These are phyloP conservation scores for Gymnocypris eckloni DNA, from an alignment of 2,797 vertebrate species.

Conservation along the genomic window DNA sequence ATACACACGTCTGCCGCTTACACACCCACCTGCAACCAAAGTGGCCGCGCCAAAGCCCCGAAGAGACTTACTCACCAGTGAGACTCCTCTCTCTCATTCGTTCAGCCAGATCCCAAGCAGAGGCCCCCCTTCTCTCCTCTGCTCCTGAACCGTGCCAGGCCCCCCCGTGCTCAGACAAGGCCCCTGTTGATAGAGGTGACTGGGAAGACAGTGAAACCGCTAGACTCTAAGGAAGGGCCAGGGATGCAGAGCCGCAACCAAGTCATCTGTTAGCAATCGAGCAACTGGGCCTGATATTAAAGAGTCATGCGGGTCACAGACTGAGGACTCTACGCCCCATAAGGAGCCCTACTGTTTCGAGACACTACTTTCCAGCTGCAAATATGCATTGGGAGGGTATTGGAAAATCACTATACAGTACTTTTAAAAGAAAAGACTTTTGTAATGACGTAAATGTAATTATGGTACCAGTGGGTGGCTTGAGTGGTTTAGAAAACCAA, in stretches of 20 bases:
- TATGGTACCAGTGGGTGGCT: conserved; percentile 17
- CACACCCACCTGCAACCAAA: conserved; percentile 75
- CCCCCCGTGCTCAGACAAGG: conserved; percentile 33
- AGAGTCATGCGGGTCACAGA: conserved; percentile 35
- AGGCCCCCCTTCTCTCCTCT: neutral
- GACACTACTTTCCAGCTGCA: conserved; percentile 35
- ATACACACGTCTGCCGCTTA: conserved; percentile 61
- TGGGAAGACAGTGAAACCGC: conserved; percentile 25
- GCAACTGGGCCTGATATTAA: conserved; percentile 32
- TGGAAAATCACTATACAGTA: conserved; percentile 29
- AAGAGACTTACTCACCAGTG: conserved; percentile 79
- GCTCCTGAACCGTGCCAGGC: conserved; percentile 9
- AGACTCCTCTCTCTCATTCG: conserved; percentile 63
- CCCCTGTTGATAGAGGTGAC: conserved; percentile 37
- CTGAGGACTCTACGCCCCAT: conserved; percentile 33
- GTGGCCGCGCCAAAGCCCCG: conserved; percentile 65
- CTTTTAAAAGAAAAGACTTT: conserved; percentile 24
- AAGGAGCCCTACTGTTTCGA: conserved; percentile 38
- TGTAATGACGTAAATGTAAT: conserved; percentile 34
- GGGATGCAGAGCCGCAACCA: conserved; percentile 23
- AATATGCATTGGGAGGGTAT: conserved; percentile 1
- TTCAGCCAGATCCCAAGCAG: conserved; percentile 48
- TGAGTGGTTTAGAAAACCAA: conserved; percentile 32
- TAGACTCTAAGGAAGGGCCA: conserved; percentile 21
- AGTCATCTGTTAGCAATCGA: conserved; percentile 49